Evolutionary conservation across 1,140 invertebrate genomes (phyloP), one percentile per base, ranked within the genome.

Genomic region (Laupala kohalensis): DNA sequence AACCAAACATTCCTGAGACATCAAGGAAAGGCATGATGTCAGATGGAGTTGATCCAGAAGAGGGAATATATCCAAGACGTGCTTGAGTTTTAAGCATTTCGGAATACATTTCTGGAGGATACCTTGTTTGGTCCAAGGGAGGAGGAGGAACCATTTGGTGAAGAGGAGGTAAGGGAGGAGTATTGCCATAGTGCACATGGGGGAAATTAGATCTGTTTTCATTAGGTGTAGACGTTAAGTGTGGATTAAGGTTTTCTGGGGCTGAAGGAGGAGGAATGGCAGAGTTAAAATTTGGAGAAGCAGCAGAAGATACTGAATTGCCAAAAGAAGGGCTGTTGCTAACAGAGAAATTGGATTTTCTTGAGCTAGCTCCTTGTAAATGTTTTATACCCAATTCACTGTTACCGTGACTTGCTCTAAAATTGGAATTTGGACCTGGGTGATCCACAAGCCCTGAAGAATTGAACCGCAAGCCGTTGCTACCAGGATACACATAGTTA

Each of bases 91-190:
- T 71, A 25, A 71, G 24, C 63, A 71, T 13, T 25, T 71, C 70
- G 3, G 70, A 30, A 66, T 71, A 71, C 25, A 71, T 28, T 29
- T 71, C 70, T 28, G 70, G 62, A 28, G 70, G 70, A 30, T 71
- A 71, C 4, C 30, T 30, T 5, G 63, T 28, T 6, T 62, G 30
- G 25, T 71, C 70, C 28, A 71, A 30, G 25, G 70, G 37, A 19
- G 70, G 70, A 4, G 70, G 70, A 64, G 70, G 70, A 29, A 65
- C 27, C 26, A 71, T 26, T 63, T 71, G 70, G n/a, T 71, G 70
- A 64, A 71, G 28, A 6, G 70, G 64, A 28, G 70, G 70, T 9
- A 71, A 26, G 24, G 70, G 70, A 1, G 70, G 70, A 29, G 67
- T 26, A 9, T 26, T 26, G 23, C 70, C 62, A 64, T 68, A 68